These are phyloP conservation scores for Vombatus ursinus DNA, from an alignment of 2,113 vertebrate species.

Conservation along the genomic window DNA sequence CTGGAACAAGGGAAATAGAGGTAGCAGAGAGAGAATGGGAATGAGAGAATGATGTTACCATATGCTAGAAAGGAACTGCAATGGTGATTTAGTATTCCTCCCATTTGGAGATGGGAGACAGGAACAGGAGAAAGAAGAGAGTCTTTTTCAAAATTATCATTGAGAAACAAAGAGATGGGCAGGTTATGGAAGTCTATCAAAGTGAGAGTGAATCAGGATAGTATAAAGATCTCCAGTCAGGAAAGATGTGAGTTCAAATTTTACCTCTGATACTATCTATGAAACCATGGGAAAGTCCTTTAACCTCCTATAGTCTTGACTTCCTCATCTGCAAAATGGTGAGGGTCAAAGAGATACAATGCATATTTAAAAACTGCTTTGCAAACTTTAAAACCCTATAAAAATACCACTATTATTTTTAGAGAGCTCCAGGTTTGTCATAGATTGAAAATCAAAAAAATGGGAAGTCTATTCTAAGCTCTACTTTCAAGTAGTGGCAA, in stretches of 20 bases:
- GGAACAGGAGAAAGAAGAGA: background rate
- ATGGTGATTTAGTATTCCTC: background rate
- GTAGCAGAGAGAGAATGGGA: background rate
- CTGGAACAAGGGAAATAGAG: conserved; percentile 77
- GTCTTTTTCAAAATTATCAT: background rate
- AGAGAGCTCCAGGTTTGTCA: background rate
- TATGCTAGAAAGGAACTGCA: background rate
- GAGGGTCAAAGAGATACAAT: background rate
- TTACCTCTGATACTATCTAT: background rate
- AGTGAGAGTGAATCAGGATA: background rate
- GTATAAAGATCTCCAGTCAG: background rate
- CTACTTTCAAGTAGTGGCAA: background rate
- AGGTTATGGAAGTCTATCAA: background rate
- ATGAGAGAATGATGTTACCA: background rate
- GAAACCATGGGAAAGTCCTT: background rate
- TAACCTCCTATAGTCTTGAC: background rate
- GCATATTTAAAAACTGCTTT: background rate
- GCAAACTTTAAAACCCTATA: background rate
- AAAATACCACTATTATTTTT: background rate
- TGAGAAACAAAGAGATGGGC: background rate
- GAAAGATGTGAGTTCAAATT: background rate
- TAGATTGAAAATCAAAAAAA: background rate
- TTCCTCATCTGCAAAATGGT: background rate
- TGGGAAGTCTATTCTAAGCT: background rate
- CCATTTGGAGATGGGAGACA: background rate